Evolutionary conservation across 2,113 vertebrate species (phyloP).

Genomic region (Cavia porcellus): DNA sequence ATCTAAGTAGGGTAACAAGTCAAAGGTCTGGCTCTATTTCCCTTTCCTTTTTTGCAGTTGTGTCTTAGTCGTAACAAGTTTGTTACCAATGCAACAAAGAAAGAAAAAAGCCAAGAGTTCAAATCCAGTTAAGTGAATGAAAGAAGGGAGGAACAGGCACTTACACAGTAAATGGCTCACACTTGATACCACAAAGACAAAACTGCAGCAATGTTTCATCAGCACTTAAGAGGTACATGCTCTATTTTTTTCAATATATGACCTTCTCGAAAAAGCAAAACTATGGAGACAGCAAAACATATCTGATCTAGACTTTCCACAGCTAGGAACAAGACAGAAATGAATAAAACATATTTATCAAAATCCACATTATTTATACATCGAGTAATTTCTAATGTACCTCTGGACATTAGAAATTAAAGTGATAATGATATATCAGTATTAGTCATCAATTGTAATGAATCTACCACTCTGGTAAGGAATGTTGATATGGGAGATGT

Average conservation of each 20-base stretch:
- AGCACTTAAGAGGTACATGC: no score
- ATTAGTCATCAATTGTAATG: neutral
- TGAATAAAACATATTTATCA: neutral
- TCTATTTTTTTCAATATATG: neutral
- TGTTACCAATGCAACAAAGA: neutral
- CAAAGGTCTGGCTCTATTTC: neutral
- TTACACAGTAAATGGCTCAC: neutral
- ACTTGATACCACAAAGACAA: neutral
- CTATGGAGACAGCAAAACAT: neutral
- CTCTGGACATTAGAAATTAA: neutral
- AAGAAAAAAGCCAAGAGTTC: neutral
- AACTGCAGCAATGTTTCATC: neutral
- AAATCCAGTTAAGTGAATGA: neutral
- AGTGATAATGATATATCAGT: neutral
- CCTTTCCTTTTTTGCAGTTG: neutral
- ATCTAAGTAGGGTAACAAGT: neutral
- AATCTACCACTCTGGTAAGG: neutral
- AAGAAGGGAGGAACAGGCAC: neutral
- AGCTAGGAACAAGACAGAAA: neutral
- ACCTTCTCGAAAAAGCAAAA: neutral
- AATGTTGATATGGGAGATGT: neutral
- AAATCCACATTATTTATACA: neutral
- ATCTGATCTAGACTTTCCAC: neutral
- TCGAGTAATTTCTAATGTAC: neutral
- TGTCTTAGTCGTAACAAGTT: neutral